Base-by-base conservation (phyloP, 2,888 invertebrate species). In the Pomacea canaliculata region DNA sequence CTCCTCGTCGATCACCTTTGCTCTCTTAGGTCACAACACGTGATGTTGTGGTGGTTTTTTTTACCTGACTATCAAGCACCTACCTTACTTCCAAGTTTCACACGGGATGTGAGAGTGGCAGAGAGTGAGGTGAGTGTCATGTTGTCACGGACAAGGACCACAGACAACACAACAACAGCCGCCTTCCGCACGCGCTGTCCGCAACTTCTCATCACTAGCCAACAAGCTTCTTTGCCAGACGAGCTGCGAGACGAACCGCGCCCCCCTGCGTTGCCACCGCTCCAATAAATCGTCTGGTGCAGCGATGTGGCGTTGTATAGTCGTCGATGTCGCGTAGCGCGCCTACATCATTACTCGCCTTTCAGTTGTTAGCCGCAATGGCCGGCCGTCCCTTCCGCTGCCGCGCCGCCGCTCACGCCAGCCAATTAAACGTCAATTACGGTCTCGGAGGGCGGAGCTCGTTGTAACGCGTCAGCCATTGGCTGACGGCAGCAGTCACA, bases 401-500 rank as follows among this genome's bases (percentile, higher is more conserved):
- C 1, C n/a, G 5, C 70, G 19, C 51, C 70, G 27, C 4, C 60
- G 70, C 56, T n/a, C 70, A 51, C 56, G 19, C 70, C 56, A 62
- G 63, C 76, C 70, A 70, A 70, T 76, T 70, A 76, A 51, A 59
- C 60, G 77, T 73, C 77, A 74, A 60, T 77, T 70, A 74, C 66
- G 27, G 37, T 19, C 37, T 12, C n/a, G 71, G 70, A 23, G 66
- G 70, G 77, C 63, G 49, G 77, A 70, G 67, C 65, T 46, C 27
- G 70, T 46, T 70, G 70, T 70, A 71, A 73, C 73, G 59, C 66
- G 19, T 12, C 8, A 46, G 66, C 70, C 51, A 73, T 56, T 73
- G 77, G 77, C 49, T 60, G 60, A 48, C 59, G 0, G 18, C 4
- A 12, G 23, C 23, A 59, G 70, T 23, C 51, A 23, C 5, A 49